Evolutionary conservation across 1,140 invertebrate species (phyloP).

Genomic region (Lanistes nyassanus): DNA sequence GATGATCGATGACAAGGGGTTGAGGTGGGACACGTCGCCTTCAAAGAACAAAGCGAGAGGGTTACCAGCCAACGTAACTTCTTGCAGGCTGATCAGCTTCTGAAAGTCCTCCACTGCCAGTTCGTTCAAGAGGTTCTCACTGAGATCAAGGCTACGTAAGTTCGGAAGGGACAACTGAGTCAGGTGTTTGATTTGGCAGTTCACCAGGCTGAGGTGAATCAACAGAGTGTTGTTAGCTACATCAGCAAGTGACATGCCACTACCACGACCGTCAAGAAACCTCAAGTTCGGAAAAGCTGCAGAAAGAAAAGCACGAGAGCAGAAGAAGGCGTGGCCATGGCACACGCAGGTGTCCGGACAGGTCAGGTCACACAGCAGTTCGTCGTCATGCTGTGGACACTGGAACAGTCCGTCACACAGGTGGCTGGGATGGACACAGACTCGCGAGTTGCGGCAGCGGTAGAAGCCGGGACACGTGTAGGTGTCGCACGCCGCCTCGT

Average conservation of each 20-base stretch:
- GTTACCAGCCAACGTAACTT: background rate
- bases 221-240: conserved; percentile 6
- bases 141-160: conserved; percentile 21
- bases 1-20: background rate
- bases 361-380: conserved; percentile 24
- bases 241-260: background rate
- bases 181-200: background rate
- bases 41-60: background rate
- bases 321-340: conserved; percentile 19
- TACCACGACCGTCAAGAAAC: conserved; percentile 8
- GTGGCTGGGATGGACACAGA: conserved; percentile 25
- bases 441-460: conserved; percentile 13
- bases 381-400: conserved; percentile 30
- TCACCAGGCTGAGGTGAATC: conserved; percentile 12
- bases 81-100: background rate
- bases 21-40: background rate
- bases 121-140: conserved; percentile 13
- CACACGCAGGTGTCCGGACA: conserved; percentile 25
- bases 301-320: background rate
- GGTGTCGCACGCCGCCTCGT: conserved; percentile 19
- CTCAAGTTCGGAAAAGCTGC: background rate
- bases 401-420: conserved; percentile 29
- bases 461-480: conserved; percentile 15
- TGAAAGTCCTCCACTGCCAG: background rate
- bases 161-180: background rate